A percentile compares a stretch with the other conserved stretches of the same genome.
These are phyloP conservation scores for Pandemis heparana DNA, from an alignment of 2,888 invertebrate genomes.

Conservation along the genomic window DNA sequence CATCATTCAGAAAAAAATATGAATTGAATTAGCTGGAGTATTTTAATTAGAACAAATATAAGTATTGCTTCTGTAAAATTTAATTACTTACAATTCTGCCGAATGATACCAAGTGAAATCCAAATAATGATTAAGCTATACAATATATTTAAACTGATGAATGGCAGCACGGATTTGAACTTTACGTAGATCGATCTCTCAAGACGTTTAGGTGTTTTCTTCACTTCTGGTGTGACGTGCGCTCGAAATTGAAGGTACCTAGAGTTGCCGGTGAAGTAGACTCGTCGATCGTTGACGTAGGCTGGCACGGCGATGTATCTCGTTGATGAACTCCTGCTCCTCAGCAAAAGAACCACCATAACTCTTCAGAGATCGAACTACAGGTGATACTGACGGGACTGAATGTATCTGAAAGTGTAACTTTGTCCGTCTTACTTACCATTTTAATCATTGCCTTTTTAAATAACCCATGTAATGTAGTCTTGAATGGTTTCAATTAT, in stretches of 20 bases:
- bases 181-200: slow-evolving; percentile 8
- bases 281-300: not conserved
- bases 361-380: slow-evolving; percentile 17
- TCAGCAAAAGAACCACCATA: not conserved
- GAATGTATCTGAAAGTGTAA: not conserved
- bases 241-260: not conserved
- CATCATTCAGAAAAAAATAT: not conserved
- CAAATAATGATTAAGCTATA: not conserved
- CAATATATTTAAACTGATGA: not conserved
- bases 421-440: slow-evolving; percentile 9
- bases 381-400: not conserved
- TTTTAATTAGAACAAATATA: not conserved
- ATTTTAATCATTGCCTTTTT: not conserved
- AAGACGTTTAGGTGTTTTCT: not conserved
- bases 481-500: not conserved
- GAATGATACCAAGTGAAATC: not conserved
- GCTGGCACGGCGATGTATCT: not conserved
- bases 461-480: not conserved
- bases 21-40: not conserved
- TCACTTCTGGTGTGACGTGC: not conserved
- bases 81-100: not conserved
- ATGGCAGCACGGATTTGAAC: slow-evolving; percentile 32
- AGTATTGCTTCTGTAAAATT: too few relatives aligned
- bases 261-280: not conserved
- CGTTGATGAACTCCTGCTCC: not conserved